Evolutionary conservation across 1,140 invertebrate genomes (phyloP).

Genomic region (Drosophila sturtevanti): DNA sequence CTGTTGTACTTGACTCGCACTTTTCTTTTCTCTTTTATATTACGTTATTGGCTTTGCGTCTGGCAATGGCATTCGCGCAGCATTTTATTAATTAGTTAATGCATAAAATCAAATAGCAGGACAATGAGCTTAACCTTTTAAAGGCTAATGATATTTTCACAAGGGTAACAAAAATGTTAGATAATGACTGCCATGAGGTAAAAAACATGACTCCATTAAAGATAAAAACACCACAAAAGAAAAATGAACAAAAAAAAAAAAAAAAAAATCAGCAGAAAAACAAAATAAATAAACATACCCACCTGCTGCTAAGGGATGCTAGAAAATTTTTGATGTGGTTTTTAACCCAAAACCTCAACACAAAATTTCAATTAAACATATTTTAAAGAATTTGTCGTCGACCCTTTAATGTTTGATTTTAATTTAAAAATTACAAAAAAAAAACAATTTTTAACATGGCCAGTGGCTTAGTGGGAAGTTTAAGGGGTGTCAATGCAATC

Average conservation of each 20-base stretch:
- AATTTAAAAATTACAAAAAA: constrained; percentile 21
- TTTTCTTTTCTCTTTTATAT: constrained; percentile 3
- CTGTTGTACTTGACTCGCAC: not conserved
- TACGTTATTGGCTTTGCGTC: constrained; percentile 39
- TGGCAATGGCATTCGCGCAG: constrained; percentile 36
- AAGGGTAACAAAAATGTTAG: constrained; percentile 16
- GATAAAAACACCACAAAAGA: constrained; percentile 34
- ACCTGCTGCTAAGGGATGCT: constrained; percentile 33
- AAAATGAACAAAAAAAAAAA: constrained; percentile 8
- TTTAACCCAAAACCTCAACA: constrained; percentile 59
- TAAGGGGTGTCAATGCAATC: not conserved
- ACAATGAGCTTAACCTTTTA: constrained; percentile 41
- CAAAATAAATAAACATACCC: constrained; percentile 1
- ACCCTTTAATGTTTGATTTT: constrained; percentile 33
- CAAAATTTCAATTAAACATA: constrained; percentile 68
- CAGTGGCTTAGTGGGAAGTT: not conserved
- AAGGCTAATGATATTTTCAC: constrained; percentile 42
- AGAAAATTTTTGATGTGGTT: constrained; percentile 25
- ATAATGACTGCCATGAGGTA: constrained; percentile 61
- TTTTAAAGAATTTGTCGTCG: constrained; percentile 33
- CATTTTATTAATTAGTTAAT: constrained; percentile 67
- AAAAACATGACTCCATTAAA: constrained; percentile 57
- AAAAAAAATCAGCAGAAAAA: not conserved
- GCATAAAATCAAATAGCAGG: constrained; percentile 48
- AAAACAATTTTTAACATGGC: not conserved